phyloP scores from a whole-genome alignment of 2,113 vertebrate species.

The Sceloporus undulatus region DNA sequence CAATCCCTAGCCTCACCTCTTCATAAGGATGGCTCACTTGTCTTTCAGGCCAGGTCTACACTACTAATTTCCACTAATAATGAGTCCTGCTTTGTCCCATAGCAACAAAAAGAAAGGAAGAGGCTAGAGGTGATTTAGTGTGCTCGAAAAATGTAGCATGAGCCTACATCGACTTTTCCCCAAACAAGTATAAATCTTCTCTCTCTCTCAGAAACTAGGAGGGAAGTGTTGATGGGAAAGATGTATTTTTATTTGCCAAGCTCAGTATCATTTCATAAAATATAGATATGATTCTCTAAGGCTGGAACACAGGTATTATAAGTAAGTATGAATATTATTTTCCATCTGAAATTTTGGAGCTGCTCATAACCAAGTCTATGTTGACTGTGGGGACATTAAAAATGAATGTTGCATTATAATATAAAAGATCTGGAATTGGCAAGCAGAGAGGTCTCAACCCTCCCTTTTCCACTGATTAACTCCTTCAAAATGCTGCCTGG shows the following conservation, averaged over 20 bases:
- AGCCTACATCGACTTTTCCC: background rate
- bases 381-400: constrained; percentile 1
- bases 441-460: background rate
- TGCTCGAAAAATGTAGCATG: background rate
- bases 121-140: background rate
- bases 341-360: constrained; percentile 11
- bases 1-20: background rate
- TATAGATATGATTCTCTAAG: background rate
- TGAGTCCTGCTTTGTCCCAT: background rate
- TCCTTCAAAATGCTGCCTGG: background rate
- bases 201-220: background rate
- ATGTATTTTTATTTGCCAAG: background rate
- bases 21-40: too few relatives aligned
- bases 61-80: too few relatives aligned
- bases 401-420: constrained; percentile 12
- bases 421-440: background rate
- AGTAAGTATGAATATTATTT: background rate
- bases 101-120: background rate
- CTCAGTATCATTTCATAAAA: background rate
- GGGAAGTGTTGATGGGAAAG: background rate
- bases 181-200: background rate
- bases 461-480: background rate
- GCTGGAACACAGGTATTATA: background rate
- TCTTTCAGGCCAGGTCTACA: background rate
- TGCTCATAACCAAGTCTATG: constrained; percentile 21